Evolutionary conservation across 2,113 vertebrate species (phyloP).

Genomic region (Trichechus manatus): DNA sequence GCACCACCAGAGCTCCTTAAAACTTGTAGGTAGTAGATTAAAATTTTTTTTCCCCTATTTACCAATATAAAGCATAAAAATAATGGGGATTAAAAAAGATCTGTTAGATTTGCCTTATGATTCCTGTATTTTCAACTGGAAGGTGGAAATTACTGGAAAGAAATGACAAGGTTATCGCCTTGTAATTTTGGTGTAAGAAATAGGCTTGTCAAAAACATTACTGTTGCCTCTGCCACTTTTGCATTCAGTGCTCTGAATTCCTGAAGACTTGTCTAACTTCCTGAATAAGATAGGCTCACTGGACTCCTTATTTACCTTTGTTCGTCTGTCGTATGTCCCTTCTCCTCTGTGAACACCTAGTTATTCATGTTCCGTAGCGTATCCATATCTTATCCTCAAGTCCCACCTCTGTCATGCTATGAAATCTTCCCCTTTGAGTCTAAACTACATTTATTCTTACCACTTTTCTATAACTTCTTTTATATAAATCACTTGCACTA

Average conservation of each 20-base stretch:
- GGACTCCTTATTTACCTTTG: neutral
- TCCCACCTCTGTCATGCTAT: neutral
- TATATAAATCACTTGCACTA: neutral
- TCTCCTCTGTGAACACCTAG: neutral
- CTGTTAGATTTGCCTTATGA: neutral
- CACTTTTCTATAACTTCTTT: conserved; percentile 21
- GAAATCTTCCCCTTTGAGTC: neutral
- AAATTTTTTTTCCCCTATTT: conserved; percentile 9
- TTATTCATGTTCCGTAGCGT: conserved; percentile 21
- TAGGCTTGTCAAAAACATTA: neutral
- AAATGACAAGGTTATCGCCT: neutral
- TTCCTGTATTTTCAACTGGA: neutral
- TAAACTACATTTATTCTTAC: conserved; percentile 18
- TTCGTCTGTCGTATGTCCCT: neutral
- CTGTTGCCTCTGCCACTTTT: neutral
- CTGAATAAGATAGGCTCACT: neutral
- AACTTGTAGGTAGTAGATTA: neutral
- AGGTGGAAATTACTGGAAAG: neutral
- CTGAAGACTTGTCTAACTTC: neutral
- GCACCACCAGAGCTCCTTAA: neutral
- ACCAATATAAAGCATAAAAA: conserved; percentile 18
- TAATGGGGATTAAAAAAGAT: neutral
- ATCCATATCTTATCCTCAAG: neutral
- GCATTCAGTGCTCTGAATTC: neutral
- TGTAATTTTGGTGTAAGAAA: conserved; percentile 35